phyloP scores from a whole-genome alignment of 2,888 invertebrate genomes.

The Pimpla rufipes region DNA sequence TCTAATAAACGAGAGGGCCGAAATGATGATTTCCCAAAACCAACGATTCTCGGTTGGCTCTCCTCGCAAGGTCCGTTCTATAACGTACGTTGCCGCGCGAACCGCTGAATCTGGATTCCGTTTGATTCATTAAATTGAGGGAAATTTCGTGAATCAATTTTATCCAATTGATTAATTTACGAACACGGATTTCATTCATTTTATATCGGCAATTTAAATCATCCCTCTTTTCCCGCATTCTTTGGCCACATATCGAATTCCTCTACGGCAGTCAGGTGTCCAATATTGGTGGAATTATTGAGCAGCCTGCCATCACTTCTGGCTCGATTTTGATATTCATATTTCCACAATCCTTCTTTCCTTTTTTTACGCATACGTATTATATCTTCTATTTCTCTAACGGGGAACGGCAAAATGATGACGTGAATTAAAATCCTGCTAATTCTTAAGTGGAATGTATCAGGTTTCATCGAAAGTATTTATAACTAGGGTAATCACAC shows the following conservation, averaged over 20 bases:
- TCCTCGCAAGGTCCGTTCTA: neutral
- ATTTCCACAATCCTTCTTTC: neutral
- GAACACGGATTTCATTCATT: neutral
- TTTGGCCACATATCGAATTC: neutral
- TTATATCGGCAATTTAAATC: neutral
- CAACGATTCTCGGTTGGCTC: neutral
- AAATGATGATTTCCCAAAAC: slow-evolving; percentile 22
- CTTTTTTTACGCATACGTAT: neutral
- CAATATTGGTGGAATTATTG: slow-evolving; percentile 16
- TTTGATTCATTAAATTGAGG: slow-evolving; percentile 11
- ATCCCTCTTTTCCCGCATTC: neutral
- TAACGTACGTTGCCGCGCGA: neutral
- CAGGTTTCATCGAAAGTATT: too few relatives aligned
- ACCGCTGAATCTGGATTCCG: neutral
- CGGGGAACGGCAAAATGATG: neutral
- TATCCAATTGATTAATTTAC: neutral
- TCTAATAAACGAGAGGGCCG: slow-evolving; percentile 15
- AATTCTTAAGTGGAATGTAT: too few relatives aligned
- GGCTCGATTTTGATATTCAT: neutral
- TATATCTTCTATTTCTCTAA: neutral
- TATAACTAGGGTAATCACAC: too few relatives aligned
- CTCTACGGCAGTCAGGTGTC: neutral
- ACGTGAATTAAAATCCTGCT: neutral
- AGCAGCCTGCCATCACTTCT: neutral
- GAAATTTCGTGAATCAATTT: neutral